These are phyloP conservation scores for Drosophila albomicans DNA, from an alignment of 1,140 invertebrate species.

Conservation along the genomic window DNA sequence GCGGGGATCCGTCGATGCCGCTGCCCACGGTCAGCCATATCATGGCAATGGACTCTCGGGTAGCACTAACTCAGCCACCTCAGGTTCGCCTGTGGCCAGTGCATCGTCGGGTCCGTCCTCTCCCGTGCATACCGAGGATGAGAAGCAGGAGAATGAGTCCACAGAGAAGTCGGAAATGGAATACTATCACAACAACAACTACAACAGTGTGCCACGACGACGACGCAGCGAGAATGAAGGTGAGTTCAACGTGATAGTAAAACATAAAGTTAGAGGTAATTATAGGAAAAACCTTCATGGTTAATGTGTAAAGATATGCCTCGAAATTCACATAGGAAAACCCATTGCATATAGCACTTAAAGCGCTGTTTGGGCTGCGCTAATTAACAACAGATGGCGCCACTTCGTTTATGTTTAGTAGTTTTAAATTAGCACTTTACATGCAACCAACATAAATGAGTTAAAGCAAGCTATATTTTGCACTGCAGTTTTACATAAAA, in stretches of 20 bases:
- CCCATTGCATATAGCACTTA: too few species aligned
- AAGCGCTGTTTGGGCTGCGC: background rate
- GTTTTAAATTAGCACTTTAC: background rate
- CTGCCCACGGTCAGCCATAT: constrained; percentile 12
- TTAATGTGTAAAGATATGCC: too few species aligned
- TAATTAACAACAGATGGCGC: background rate
- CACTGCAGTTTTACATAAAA: background rate
- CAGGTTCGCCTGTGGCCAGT: constrained; percentile 76
- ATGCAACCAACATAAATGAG: too few species aligned
- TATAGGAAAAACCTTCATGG: too few species aligned
- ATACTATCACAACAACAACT: constrained; percentile 50
- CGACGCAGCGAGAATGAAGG: constrained; percentile 82
- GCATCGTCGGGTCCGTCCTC: constrained; percentile 86
- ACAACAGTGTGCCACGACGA: constrained; percentile 68
- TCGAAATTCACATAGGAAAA: too few species aligned
- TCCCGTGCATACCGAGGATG: constrained; percentile 86
- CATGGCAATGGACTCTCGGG: constrained; percentile 61
- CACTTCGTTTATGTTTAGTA: background rate
- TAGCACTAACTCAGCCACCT: constrained; percentile 75
- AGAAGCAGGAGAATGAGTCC: constrained; percentile 86
- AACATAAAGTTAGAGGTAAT: too few species aligned
- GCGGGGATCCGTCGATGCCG: constrained; percentile 68
- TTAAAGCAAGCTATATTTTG: background rate
- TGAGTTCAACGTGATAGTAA: constrained; percentile 58
- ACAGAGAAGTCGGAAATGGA: constrained; percentile 85